Conservation (phyloP, 2,888 invertebrate species). For the Nezara viridula region DNA sequence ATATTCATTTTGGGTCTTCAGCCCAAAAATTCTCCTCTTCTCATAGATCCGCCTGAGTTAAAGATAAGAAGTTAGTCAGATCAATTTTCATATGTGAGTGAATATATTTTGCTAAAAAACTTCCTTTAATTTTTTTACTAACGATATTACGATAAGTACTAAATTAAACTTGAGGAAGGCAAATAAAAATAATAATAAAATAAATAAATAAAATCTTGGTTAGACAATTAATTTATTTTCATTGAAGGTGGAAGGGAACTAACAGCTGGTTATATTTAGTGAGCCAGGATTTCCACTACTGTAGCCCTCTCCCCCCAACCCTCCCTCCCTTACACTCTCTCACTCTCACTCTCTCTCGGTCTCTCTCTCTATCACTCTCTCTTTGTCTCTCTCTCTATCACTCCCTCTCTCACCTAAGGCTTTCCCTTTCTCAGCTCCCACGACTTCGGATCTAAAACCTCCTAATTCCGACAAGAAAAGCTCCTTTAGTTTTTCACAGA, state of each 20-base stretch:
- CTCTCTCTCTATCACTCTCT: too few relatives aligned
- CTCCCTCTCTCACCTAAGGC: not conserved
- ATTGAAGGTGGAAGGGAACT: not conserved
- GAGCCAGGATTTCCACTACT: conserved; percentile 28
- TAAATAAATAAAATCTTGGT: not conserved
- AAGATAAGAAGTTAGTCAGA: too few relatives aligned
- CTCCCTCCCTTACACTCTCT: not conserved
- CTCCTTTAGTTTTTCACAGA: conserved; percentile 38
- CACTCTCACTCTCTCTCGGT: too few relatives aligned
- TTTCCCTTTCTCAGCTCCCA: not conserved
- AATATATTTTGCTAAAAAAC: not conserved
- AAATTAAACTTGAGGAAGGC: not conserved
- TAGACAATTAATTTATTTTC: conserved; percentile 3
- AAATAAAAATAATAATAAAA: too few relatives aligned
- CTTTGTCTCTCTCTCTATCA: too few relatives aligned
- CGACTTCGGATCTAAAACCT: conserved; percentile 23
- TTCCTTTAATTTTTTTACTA: too few relatives aligned
- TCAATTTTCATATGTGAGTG: too few relatives aligned
- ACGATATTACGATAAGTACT: not conserved
- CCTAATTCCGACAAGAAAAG: conserved; percentile 41
- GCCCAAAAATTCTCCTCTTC: too few relatives aligned
- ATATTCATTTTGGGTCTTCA: too few relatives aligned
- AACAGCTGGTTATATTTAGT: conserved; percentile 20
- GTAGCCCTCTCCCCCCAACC: not conserved
- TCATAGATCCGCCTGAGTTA: too few relatives aligned